phyloP scores from a whole-genome alignment of 2,888 invertebrate species.

The Dryobotodes eremita region DNA sequence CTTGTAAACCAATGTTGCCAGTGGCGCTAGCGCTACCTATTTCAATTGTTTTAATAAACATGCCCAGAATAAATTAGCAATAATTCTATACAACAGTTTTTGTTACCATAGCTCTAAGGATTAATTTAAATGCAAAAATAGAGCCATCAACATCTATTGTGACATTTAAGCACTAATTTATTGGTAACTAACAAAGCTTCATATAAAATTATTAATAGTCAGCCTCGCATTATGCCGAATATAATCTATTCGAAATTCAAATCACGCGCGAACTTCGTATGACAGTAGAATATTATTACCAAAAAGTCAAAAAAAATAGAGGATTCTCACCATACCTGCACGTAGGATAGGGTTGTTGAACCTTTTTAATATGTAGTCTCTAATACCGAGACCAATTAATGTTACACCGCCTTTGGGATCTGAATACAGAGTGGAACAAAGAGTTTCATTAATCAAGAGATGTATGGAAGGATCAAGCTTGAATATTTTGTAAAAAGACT shows the following conservation, averaged over 20 bases:
- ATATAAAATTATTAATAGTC: conserved; percentile 19
- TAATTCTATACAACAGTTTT: conserved; percentile 14
- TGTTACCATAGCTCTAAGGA: background rate
- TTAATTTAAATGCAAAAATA: conserved; percentile 47
- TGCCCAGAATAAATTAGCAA: conserved; percentile 50
- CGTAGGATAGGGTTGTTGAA: conserved; percentile 82
- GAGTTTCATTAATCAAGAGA: conserved; percentile 70
- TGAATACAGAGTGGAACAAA: conserved; percentile 80
- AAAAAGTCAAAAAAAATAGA: conserved; percentile 63
- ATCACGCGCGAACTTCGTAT: conserved; percentile 67
- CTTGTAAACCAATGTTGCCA: background rate
- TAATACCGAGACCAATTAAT: conserved; percentile 84
- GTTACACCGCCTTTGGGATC: conserved; percentile 75
- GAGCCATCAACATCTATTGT: conserved; percentile 38
- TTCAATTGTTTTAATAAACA: conserved; percentile 32
- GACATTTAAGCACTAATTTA: conserved; percentile 33
- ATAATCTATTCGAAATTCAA: conserved; percentile 65
- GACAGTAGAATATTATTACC: conserved; percentile 69
- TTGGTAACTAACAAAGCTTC: conserved; percentile 25
- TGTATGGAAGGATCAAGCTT: conserved; percentile 37
- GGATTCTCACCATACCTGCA: conserved; percentile 79
- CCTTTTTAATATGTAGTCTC: conserved; percentile 84
- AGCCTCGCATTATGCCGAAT: conserved; percentile 46
- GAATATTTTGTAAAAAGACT: conserved; percentile 34
- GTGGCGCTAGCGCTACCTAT: conserved; percentile 13